Percentiles rank a stretch among this genome's conserved stretches.
These are phyloP conservation scores for Rallus crepitans DNA, from an alignment of 2,797 vertebrate species.

Conservation along the genomic window DNA sequence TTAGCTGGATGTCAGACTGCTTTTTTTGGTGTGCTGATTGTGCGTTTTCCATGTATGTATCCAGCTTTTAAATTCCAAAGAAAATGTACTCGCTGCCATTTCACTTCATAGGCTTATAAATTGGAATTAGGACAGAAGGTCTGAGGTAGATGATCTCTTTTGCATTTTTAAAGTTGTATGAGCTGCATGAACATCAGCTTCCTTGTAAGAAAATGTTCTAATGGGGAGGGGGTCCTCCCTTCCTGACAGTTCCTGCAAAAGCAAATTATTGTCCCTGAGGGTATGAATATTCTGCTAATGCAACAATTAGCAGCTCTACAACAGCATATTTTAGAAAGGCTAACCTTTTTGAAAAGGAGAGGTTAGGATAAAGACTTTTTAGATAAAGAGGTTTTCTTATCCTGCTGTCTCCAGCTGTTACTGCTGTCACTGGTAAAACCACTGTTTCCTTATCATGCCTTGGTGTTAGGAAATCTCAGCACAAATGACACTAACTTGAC, in stretches of 20 bases:
- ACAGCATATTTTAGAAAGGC: neutral
- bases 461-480: neutral
- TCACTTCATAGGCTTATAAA: neutral
- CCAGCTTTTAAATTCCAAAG: neutral
- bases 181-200: neutral
- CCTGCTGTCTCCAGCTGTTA: neutral
- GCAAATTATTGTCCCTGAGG: neutral
- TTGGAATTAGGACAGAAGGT: neutral
- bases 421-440: neutral
- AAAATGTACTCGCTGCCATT: neutral
- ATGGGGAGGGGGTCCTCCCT: accelerated
- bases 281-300: neutral
- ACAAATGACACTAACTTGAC: neutral
- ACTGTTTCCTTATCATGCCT: neutral
- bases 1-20: neutral
- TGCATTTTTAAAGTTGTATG: neutral
- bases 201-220: neutral
- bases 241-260: neutral
- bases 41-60: neutral
- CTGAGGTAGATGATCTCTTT: neutral
- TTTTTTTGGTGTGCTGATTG: neutral
- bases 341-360: neutral
- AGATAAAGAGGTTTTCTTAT: neutral
- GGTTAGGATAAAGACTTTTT: neutral
- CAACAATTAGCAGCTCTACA: neutral